Evolutionary conservation across 1,140 invertebrate genomes (phyloP).

Genomic region (Drosophila cardini): DNA sequence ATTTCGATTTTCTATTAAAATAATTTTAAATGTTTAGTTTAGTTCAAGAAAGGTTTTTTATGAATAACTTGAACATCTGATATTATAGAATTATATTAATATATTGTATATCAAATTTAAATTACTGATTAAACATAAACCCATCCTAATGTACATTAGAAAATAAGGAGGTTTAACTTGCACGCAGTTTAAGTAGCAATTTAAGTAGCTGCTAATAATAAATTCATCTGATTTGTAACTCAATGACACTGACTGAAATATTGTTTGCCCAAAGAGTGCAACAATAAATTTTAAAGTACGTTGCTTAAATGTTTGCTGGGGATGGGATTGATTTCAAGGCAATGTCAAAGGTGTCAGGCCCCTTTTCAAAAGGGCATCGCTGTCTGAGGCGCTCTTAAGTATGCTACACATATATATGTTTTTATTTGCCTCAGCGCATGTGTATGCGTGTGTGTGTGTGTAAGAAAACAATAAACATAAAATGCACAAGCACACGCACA

Average conservation of each 20-base stretch:
- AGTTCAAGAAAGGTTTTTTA: too few species aligned
- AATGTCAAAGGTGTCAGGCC: slow-evolving; percentile 29
- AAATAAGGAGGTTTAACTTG: not conserved
- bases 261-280: slow-evolving; percentile 8
- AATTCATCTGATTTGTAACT: slow-evolving; percentile 11
- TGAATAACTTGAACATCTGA: too few species aligned
- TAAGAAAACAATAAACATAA: slow-evolving; percentile 76
- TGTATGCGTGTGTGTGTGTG: slow-evolving; percentile 29
- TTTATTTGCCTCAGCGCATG: slow-evolving; percentile 14
- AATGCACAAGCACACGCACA: slow-evolving; percentile 59
- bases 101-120: too few species aligned
- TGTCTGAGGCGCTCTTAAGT: slow-evolving; percentile 38
- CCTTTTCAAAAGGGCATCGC: slow-evolving; percentile 9
- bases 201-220: not conserved
- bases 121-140: too few species aligned
- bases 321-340: slow-evolving; percentile 24
- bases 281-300: slow-evolving; percentile 27
- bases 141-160: too few species aligned
- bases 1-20: too few species aligned
- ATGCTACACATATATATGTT: slow-evolving; percentile 34
- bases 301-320: not conserved
- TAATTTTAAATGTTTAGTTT: too few species aligned
- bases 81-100: too few species aligned
- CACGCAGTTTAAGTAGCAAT: not conserved
- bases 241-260: slow-evolving; percentile 8